Evolutionary conservation across 2,888 invertebrate species (phyloP).

Genomic region (Tenthredo mesomela): DNA sequence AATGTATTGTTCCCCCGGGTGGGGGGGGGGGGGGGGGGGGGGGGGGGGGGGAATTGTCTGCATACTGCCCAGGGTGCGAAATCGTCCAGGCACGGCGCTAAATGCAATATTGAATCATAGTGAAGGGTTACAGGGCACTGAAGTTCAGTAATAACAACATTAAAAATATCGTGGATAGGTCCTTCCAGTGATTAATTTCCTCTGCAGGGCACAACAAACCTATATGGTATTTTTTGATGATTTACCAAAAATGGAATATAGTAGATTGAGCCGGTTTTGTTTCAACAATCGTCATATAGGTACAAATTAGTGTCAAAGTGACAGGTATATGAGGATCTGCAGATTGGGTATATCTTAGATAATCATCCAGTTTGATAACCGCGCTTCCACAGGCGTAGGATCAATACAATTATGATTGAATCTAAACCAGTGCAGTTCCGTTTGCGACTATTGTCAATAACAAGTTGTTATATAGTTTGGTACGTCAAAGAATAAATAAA

Average conservation of each 20-base stretch:
- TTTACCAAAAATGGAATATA: background rate
- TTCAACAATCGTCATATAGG: background rate
- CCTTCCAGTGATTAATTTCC: background rate
- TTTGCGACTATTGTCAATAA: conserved; percentile 10
- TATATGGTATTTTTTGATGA: background rate
- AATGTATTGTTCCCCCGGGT: too few species aligned
- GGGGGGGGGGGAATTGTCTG: too few species aligned
- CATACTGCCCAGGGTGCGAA: too few species aligned
- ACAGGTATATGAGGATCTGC: background rate
- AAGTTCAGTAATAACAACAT: background rate
- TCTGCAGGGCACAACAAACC: background rate
- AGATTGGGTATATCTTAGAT: background rate
- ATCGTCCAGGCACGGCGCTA: too few species aligned
- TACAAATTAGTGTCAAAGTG: background rate
- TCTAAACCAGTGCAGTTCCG: background rate
- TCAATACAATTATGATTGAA: background rate
- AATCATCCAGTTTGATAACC: background rate
- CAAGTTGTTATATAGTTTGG: background rate
- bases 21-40: too few species aligned
- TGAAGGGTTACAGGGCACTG: background rate
- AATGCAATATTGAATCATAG: background rate
- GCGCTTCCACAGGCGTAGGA: background rate
- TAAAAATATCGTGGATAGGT: background rate
- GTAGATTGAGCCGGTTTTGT: background rate
- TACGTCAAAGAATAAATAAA: conserved; percentile 25